phyloP scores from a whole-genome alignment of 1,140 invertebrate species.

The Scaptomyza montana region DNA sequence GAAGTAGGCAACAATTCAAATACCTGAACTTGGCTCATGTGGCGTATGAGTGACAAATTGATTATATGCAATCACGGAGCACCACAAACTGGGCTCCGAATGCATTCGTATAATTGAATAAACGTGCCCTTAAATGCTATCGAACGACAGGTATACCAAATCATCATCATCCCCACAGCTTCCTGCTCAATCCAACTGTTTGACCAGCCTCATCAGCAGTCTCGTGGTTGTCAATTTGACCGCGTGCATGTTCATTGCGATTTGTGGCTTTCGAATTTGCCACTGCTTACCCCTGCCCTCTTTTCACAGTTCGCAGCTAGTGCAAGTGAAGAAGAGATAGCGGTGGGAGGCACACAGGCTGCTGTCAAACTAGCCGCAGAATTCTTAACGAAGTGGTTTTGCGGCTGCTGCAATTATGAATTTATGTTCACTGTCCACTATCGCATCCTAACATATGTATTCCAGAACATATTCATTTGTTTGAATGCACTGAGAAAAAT shows the following conservation, averaged over 20 bases:
- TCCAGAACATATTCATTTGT: neutral
- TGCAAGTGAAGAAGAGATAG: neutral
- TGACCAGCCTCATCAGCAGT: slow-evolving; percentile 64
- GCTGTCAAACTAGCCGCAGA: slow-evolving; percentile 66
- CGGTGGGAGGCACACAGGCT: neutral
- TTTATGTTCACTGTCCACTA: slow-evolving; percentile 52
- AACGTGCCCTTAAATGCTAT: slow-evolving; percentile 2
- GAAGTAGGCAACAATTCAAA: neutral
- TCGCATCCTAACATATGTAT: slow-evolving; percentile 4
- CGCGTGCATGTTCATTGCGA: slow-evolving; percentile 72
- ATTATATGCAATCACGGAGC: slow-evolving; percentile 39
- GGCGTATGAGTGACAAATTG: slow-evolving; percentile 47
- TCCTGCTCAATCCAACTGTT: slow-evolving; percentile 3
- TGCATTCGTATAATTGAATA: slow-evolving; percentile 14
- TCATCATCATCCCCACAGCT: neutral
- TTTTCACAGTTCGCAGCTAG: slow-evolving; percentile 2
- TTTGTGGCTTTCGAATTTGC: slow-evolving; percentile 71
- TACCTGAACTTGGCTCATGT: slow-evolving; percentile 2
- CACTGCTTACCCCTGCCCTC: neutral
- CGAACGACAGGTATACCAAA: neutral
- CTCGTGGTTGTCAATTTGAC: slow-evolving; percentile 56
- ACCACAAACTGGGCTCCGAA: slow-evolving; percentile 4
- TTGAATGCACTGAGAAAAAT: neutral
- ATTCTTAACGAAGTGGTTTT: slow-evolving; percentile 81
- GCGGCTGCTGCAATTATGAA: slow-evolving; percentile 78